Evolutionary conservation across 2,113 vertebrate species (phyloP).

Genomic region (Pituophis catenifer): DNA sequence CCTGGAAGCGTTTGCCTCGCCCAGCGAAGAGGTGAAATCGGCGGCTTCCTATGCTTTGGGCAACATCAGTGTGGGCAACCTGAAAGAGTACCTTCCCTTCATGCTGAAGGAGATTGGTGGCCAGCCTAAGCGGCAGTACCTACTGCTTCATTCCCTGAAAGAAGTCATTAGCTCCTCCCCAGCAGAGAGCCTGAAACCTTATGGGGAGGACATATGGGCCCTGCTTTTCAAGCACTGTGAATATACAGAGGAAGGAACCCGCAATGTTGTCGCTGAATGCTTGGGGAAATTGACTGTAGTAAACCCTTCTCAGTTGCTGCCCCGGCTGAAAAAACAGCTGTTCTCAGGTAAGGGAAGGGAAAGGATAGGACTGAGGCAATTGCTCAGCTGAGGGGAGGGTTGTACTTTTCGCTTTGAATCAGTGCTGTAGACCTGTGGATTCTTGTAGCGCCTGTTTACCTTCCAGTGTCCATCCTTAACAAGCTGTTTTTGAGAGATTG

Average conservation of each 20-base stretch:
- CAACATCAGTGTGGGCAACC: constrained; percentile 81
- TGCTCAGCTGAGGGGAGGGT: too few species aligned
- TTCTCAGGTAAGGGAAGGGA: constrained; percentile 72
- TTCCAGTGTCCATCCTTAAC: not conserved
- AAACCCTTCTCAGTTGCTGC: constrained; percentile 80
- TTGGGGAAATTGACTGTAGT: constrained; percentile 85
- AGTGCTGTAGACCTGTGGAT: not conserved
- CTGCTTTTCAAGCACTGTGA: constrained; percentile 86
- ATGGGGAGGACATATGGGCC: constrained; percentile 87
- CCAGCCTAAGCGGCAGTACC: constrained; percentile 85
- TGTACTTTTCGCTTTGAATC: not conserved
- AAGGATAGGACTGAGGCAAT: not conserved
- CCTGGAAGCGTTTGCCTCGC: constrained; percentile 84
- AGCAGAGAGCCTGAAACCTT: constrained; percentile 74
- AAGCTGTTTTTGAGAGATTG: not conserved
- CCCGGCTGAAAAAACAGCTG: constrained; percentile 84
- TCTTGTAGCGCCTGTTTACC: not conserved
- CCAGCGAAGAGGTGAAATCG: constrained; percentile 86
- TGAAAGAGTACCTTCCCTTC: constrained; percentile 87
- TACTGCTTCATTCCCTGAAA: constrained; percentile 88
- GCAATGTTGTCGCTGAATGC: constrained; percentile 90
- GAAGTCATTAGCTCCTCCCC: constrained; percentile 85
- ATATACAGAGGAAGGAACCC: constrained; percentile 85
- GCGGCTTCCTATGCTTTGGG: constrained; percentile 87
- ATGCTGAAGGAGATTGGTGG: constrained; percentile 82